Evolutionary conservation across 2,797 vertebrate genomes (phyloP).

Genomic region (Gallinago solitaria): DNA sequence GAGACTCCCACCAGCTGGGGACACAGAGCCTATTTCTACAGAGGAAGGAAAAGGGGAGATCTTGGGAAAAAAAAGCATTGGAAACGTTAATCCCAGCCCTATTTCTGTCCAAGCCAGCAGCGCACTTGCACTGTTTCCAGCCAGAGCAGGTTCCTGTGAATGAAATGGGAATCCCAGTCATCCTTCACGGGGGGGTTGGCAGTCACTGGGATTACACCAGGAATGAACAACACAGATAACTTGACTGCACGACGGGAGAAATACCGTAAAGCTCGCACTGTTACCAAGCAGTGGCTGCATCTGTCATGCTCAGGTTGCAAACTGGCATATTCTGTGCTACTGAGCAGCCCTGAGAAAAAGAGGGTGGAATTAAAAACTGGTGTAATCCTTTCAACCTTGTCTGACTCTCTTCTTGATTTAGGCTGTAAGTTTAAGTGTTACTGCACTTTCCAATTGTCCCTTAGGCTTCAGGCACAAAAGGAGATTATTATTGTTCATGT

Average conservation of each 20-base stretch:
- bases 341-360: not conserved
- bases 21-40: constrained; percentile 72
- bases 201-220: not conserved
- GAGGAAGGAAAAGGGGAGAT: not conserved
- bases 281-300: not conserved
- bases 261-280: not conserved
- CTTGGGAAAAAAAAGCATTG: fast-evolving
- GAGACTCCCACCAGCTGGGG: constrained; percentile 71
- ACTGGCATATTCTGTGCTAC: fast-evolving
- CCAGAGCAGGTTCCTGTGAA: not conserved
- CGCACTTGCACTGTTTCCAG: not conserved
- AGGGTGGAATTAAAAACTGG: not conserved
- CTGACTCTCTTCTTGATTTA: not conserved
- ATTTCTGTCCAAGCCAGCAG: not conserved
- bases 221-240: not conserved
- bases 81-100: not conserved
- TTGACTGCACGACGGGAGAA: not conserved
- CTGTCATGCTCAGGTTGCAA: not conserved
- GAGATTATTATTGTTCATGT: not conserved
- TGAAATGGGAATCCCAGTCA: not conserved
- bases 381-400: not conserved
- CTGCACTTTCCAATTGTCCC: not conserved
- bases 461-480: not conserved
- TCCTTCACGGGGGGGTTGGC: not conserved
- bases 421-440: not conserved